Evolutionary conservation across 2,888 invertebrate genomes (phyloP), one percentile per base, ranked within the genome.

Genomic region (Trachelus troglodyta): DNA sequence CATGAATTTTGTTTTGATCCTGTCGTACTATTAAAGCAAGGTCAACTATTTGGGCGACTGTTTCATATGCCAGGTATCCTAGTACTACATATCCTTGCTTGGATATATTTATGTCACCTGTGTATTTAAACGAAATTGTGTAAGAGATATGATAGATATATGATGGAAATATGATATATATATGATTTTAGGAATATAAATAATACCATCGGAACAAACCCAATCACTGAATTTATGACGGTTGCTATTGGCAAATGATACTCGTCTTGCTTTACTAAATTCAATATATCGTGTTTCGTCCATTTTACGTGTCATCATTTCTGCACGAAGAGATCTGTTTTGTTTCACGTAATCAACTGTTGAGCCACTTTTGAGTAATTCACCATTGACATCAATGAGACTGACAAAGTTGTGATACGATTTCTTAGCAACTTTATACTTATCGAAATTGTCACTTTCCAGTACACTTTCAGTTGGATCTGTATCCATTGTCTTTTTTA

Each of bases 31-130:
- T 90, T 81, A 98, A 94, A 0, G 97, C 96, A 84, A 96, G 94
- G 92, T 98, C 98, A 2, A 97, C 95, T 79, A 98, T 94, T 89
- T 97, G 96, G 0, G 98, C 98, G 11, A 98, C 96, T 0, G 97
- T 97, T 92, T 98, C 98, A 90, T 97, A 97, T 0, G 97, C 97
- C 83, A 98, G 93, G 89, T 97, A 98, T 74, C 96, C 94, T 81
- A 98, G 91, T 4, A 98, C 95, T 88, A 96, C 96, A 85, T 96
- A 92, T 0, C 96, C 96, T 75, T 94, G 92, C 31, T 92, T 91
- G 0, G 94, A 92, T 75, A 96, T 93, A 73, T 93, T 94, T 33
- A 95, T 89, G 82, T 95, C 95, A 68, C 85, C 91, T 91, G 74
- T 37, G 85, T 87, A 40, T 69, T 23, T 77, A 12, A 71, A 79